A percentile compares a stretch with the other conserved stretches of the same genome.
These are phyloP conservation scores for Drosophila koepferae DNA, from an alignment of 2,888 invertebrate genomes.

Conservation along the genomic window DNA sequence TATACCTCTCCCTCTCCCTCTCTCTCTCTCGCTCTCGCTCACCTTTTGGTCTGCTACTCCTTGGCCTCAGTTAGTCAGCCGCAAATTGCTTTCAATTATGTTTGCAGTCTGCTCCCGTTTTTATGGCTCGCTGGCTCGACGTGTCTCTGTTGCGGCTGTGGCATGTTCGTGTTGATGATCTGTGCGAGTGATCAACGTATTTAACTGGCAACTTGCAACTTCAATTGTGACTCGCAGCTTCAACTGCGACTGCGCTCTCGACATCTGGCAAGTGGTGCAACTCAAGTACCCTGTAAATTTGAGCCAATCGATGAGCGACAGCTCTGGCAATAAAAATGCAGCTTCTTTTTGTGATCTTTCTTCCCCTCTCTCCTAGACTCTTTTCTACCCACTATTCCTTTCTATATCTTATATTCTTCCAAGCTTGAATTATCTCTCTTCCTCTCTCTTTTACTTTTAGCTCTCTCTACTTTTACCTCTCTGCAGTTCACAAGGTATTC, in stretches of 20 bases:
- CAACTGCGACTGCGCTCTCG: slow-evolving; percentile 62
- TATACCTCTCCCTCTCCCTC: neutral
- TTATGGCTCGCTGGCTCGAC: slow-evolving; percentile 72
- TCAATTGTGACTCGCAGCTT: slow-evolving; percentile 33
- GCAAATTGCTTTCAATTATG: slow-evolving; percentile 80
- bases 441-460: too few species aligned
- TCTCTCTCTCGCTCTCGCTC: neutral
- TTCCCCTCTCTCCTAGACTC: neutral
- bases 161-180: slow-evolving; percentile 70
- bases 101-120: slow-evolving; percentile 78
- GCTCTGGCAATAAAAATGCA: neutral
- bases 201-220: slow-evolving; percentile 54
- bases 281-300: slow-evolving; percentile 11
- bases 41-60: slow-evolving; percentile 4
- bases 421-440: neutral
- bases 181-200: slow-evolving; percentile 72
- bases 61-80: slow-evolving; percentile 51
- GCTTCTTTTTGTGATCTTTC: neutral
- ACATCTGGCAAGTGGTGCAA: slow-evolving; percentile 41
- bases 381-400: too few species aligned
- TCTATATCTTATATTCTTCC: too few species aligned
- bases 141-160: slow-evolving; percentile 56
- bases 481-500: neutral
- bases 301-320: neutral
- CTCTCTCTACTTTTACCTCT: neutral